Percentiles rank a stretch among this genome's conserved stretches.
phyloP scores from a whole-genome alignment of 53 echinoderm and acorn worm species.

The Astropecten irregularis region DNA sequence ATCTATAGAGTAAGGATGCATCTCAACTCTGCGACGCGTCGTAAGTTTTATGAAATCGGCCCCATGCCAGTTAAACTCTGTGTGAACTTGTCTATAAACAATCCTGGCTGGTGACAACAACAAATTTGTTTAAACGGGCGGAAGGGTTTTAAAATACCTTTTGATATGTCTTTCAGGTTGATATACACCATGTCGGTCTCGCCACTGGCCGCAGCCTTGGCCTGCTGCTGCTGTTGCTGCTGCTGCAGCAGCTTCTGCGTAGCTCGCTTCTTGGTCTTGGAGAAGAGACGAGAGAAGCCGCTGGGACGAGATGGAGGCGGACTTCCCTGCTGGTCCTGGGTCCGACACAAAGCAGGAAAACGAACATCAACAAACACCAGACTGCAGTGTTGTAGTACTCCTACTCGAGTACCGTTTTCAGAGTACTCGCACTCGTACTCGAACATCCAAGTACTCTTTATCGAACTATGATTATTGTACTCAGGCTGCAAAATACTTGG shows the following conservation, averaged over 20 bases:
- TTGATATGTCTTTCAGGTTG: conserved; percentile 12
- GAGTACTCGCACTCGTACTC: too few species aligned
- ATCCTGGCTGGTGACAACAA: too few species aligned
- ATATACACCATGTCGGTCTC: conserved; percentile 50
- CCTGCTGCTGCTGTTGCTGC: conserved; percentile 27
- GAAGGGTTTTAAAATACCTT: too few species aligned
- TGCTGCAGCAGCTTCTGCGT: conserved; percentile 43
- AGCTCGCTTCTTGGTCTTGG: conserved; percentile 15
- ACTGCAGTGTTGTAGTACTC: too few species aligned
- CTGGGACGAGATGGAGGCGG: background rate
- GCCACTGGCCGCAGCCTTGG: conserved; percentile 34
- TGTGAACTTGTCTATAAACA: too few species aligned
- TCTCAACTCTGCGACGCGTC: too few species aligned
- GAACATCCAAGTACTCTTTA: background rate
- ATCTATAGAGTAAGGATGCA: too few species aligned
- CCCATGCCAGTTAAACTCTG: background rate
- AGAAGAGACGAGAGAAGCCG: conserved; percentile 44
- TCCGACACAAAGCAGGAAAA: background rate
- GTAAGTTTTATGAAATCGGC: too few species aligned
- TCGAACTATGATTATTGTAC: background rate
- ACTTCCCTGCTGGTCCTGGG: conserved; percentile 21
- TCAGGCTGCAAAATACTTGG: too few species aligned
- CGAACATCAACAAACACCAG: background rate
- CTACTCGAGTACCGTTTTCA: too few species aligned
- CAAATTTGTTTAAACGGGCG: too few species aligned